A percentile compares a stretch with the other conserved stretches of the same genome.
These are phyloP conservation scores for Coranthus polyacanthus DNA, from an alignment of 2,797 vertebrate species.

Conservation along the genomic window DNA sequence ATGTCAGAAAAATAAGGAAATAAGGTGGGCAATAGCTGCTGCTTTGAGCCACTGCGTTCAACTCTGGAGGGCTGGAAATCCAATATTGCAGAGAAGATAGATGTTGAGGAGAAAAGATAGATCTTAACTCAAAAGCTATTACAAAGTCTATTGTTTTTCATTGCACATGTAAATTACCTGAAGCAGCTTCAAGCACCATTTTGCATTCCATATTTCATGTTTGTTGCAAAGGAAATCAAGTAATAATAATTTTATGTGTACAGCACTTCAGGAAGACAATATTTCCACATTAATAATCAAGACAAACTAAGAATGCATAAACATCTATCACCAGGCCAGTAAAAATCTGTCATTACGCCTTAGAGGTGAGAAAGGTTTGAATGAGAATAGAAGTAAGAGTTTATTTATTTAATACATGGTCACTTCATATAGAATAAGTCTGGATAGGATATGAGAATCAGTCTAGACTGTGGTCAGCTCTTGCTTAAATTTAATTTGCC, in stretches of 20 bases:
- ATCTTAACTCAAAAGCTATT: conserved; percentile 66
- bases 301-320: conserved; percentile 23
- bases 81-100: conserved; percentile 56
- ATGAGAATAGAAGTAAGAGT: background rate
- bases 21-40: conserved; percentile 15
- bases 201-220: conserved; percentile 62
- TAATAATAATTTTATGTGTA: conserved; percentile 31
- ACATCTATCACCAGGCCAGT: conserved; percentile 16
- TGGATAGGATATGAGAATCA: conserved; percentile 13
- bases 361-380: conserved; percentile 6
- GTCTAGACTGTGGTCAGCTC: conserved; percentile 45
- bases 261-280: conserved; percentile 20
- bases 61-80: conserved; percentile 54
- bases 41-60: conserved; percentile 48
- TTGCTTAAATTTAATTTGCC: conserved; percentile 46
- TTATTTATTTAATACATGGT: conserved; percentile 8
- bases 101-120: conserved; percentile 56
- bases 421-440: conserved; percentile 1
- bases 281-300: conserved; percentile 39
- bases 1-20: conserved; percentile 55
- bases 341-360: conserved; percentile 1
- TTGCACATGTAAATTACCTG: conserved; percentile 66
- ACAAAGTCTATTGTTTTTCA: conserved; percentile 67
- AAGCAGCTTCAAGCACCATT: conserved; percentile 49
- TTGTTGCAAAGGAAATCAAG: conserved; percentile 52